Percentiles rank a stretch among this genome's conserved stretches.
Conservation (phyloP, 2,797 vertebrate genomes). For the Melanotaenia boesemani region DNA sequence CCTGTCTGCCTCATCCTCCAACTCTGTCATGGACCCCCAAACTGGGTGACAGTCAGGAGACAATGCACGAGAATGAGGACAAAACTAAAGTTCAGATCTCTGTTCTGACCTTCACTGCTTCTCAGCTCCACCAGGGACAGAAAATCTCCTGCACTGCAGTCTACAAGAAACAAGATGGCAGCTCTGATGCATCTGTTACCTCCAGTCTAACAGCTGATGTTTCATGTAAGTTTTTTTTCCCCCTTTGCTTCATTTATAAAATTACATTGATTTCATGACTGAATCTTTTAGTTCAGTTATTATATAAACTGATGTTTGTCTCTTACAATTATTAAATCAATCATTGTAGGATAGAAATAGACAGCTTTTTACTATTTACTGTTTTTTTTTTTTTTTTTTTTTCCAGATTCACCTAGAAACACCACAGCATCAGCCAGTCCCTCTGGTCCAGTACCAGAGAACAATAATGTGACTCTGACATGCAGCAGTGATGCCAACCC, state of each 20-base stretch:
- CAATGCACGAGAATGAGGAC: slow-evolving; percentile 42
- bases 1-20: slow-evolving; percentile 45
- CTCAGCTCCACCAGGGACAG: slow-evolving; percentile 40
- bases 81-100: slow-evolving; percentile 51
- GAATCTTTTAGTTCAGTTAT: too few species aligned
- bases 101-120: slow-evolving; percentile 56
- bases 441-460: too few species aligned
- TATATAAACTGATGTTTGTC: too few species aligned
- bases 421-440: too few species aligned
- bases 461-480: too few species aligned
- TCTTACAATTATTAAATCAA: too few species aligned
- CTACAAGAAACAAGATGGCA: slow-evolving; percentile 48
- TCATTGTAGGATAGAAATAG: too few species aligned
- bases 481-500: too few species aligned
- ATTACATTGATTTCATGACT: background rate
- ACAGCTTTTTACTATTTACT: too few species aligned
- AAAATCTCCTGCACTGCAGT: slow-evolving; percentile 53
- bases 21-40: slow-evolving; percentile 49
- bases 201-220: slow-evolving; percentile 1
- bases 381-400: too few species aligned
- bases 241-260: background rate
- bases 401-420: too few species aligned
- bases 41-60: slow-evolving; percentile 43
- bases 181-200: background rate
- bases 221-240: slow-evolving; percentile 52